A percentile compares a stretch with the other conserved stretches of the same genome.
Evolutionary conservation across 2,888 invertebrate genomes (phyloP).

Genomic region (Stenurella melanura): DNA sequence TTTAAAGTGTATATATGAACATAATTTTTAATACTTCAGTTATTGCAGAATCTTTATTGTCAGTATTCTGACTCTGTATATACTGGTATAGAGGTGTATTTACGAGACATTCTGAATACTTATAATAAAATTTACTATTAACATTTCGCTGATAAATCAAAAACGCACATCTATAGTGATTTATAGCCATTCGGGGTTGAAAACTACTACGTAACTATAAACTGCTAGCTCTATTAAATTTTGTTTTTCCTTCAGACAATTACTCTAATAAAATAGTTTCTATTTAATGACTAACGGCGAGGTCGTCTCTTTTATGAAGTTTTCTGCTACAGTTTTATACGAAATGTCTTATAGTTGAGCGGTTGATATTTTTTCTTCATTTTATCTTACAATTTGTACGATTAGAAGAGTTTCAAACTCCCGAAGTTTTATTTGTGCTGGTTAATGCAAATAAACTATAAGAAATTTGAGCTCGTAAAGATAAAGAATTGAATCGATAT

Average conservation of each 20-base stretch:
- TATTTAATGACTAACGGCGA: not conserved
- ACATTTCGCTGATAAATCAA: too few relatives aligned
- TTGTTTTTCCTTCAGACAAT: not conserved
- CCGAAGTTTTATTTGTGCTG: not conserved
- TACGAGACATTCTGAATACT: too few relatives aligned
- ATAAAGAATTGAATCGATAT: not conserved
- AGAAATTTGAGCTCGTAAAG: constrained; percentile 15
- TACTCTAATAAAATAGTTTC: constrained; percentile 2
- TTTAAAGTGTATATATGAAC: too few relatives aligned
- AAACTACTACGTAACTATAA: not conserved
- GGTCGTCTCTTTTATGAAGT: constrained; percentile 1
- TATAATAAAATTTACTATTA: too few relatives aligned
- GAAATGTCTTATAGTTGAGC: not conserved
- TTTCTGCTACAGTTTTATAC: not conserved
- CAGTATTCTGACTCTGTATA: too few relatives aligned
- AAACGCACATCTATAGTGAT: not conserved
- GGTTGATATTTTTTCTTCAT: constrained; percentile 7
- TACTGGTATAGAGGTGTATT: too few relatives aligned
- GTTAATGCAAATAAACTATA: constrained; percentile 2
- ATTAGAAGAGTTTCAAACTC: constrained; percentile 3
- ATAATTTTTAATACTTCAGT: too few relatives aligned
- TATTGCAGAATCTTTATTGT: too few relatives aligned
- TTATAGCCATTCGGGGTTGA: not conserved
- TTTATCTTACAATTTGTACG: not conserved
- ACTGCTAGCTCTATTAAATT: constrained; percentile 8